phyloP scores from a whole-genome alignment of 2,113 vertebrate species.

The Vicugna pacos region DNA sequence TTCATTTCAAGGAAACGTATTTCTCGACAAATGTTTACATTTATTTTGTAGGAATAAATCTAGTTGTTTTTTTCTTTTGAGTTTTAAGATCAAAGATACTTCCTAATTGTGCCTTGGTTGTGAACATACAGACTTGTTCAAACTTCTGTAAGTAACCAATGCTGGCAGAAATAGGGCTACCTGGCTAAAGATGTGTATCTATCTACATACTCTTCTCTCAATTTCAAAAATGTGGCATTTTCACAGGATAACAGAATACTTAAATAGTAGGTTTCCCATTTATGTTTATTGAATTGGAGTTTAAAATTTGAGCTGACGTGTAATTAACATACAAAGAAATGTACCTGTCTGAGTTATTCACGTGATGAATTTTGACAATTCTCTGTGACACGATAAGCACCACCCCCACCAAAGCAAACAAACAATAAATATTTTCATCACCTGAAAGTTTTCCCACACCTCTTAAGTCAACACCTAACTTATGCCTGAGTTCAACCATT shows the following conservation, averaged over 20 bases:
- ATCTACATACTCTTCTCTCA: neutral
- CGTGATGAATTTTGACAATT: neutral
- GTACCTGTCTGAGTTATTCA: neutral
- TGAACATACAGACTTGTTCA: neutral
- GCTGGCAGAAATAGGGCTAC: neutral
- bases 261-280: slow-evolving; percentile 19
- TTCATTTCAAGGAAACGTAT: slow-evolving; percentile 69
- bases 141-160: neutral
- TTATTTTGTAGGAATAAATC: slow-evolving; percentile 4
- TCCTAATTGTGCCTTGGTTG: neutral
- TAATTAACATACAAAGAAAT: neutral
- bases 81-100: slow-evolving; percentile 44
- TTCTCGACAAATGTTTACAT: slow-evolving; percentile 41
- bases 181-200: neutral
- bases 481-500: neutral
- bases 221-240: neutral
- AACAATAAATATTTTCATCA: neutral
- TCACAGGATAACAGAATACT: neutral
- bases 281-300: neutral
- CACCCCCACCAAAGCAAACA: neutral
- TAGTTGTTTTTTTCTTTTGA: neutral
- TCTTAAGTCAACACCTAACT: neutral
- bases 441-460: neutral
- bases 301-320: neutral
- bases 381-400: neutral